Base-by-base conservation (phyloP, 2,888 invertebrate species). In the Hartigia nigra region DNA sequence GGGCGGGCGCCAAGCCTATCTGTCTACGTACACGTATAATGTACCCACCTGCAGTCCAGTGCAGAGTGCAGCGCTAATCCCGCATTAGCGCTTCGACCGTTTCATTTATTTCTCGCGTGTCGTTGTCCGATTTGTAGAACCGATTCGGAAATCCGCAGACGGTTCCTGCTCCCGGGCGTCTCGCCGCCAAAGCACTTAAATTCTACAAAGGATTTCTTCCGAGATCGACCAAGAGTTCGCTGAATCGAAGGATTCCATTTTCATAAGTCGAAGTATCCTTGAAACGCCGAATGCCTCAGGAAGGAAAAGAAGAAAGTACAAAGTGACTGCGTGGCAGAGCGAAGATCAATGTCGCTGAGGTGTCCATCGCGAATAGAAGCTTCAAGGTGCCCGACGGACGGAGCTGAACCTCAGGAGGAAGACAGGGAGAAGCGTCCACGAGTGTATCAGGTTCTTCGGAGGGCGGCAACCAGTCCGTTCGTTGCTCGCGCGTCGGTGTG, bases 401-500 rank as follows among this genome's bases (percentile, higher is more conserved):
- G 23, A 55, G 23, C 9, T n/a, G 9, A 23, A 23, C 23, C 55
- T 55, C 23, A 2, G 3, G 55, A 55, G 55, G 55, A 23, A 23
- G 55, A 23, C 55, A 55, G 55, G 55, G 23, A 2, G 55, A 55
- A 55, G 55, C 55, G 55, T 23, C 55, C 23, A 55, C 23, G 55
- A 55, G 55, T 55, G 55, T 55, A 23, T 55, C 55, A 55, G 55
- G 55, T 55, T 55, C 55, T 55, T 2, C 23, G 23, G 55, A 23
- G 55, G 55, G 55, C 4, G 55, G 23, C 55, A 55, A 55, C 55
- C 55, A 55, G 55, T 55, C 55, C 23, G 55, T 55, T 14, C 23
- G 55, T 55, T 23, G 55, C 23, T 14, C 0, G 5, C 39, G 39
- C 39, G 31, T 72, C 72, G 34, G 86, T 75, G 23, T 36, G 36